Evolutionary conservation across 2,113 vertebrate species (phyloP).

Genomic region (Corythoichthys intestinalis): DNA sequence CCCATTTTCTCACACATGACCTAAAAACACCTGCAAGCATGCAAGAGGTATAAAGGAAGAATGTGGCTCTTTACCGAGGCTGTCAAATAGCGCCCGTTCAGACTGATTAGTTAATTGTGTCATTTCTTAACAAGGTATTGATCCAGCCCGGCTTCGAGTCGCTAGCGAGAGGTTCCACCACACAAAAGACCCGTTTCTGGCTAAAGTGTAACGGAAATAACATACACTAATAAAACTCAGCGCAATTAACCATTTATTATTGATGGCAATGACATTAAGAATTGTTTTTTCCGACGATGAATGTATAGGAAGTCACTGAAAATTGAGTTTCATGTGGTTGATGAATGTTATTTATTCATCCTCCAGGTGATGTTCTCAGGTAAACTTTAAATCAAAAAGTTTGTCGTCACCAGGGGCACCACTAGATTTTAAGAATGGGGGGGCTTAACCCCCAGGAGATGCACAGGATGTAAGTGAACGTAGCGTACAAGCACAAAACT

Average conservation of each 20-base stretch:
- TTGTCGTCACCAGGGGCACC: background rate
- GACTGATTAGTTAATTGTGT: slow-evolving; percentile 29
- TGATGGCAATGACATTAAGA: slow-evolving; percentile 27
- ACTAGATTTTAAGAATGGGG: too few relatives aligned
- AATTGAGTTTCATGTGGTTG: slow-evolving; percentile 21
- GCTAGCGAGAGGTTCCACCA: slow-evolving; percentile 8
- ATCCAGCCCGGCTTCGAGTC: slow-evolving; percentile 15
- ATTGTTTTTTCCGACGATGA: slow-evolving; percentile 6
- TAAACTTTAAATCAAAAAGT: slow-evolving; percentile 13
- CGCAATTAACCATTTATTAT: slow-evolving; percentile 43
- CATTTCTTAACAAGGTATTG: slow-evolving; percentile 32
- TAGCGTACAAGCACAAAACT: too few relatives aligned
- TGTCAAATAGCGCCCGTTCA: slow-evolving; percentile 26
- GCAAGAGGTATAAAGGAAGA: background rate
- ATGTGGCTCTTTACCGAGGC: background rate
- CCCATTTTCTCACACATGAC: slow-evolving; percentile 9
- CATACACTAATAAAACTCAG: slow-evolving; percentile 42
- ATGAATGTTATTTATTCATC: slow-evolving; percentile 51
- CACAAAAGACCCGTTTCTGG: slow-evolving; percentile 7
- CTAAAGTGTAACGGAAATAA: slow-evolving; percentile 11
- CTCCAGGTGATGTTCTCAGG: slow-evolving; percentile 1
- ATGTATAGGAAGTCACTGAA: slow-evolving; percentile 20
- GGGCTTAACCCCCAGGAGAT: too few relatives aligned
- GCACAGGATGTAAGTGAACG: too few relatives aligned
- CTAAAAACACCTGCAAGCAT: slow-evolving; percentile 17